Conservation (phyloP, 2,888 invertebrate species). For the Polyommatus iphigenia region DNA sequence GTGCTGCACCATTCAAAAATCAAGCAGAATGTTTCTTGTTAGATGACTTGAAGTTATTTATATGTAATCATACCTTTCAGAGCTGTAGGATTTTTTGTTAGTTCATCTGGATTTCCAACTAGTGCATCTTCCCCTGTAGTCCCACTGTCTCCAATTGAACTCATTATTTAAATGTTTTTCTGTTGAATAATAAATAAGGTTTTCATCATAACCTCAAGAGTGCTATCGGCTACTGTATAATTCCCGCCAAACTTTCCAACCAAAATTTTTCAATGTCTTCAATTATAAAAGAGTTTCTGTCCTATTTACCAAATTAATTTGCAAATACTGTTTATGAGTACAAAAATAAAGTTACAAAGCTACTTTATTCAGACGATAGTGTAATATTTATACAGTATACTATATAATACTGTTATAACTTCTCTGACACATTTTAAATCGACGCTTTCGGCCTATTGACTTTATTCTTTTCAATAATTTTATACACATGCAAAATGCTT, state of each 20-base stretch:
- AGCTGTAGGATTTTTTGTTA: conserved; percentile 82
- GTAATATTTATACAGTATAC: not conserved
- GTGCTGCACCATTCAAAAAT: too few relatives aligned
- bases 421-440: conserved; percentile 43
- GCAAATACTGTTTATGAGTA: not conserved
- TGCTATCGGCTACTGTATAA: conserved; percentile 32
- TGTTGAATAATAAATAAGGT: conserved; percentile 28
- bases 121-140: conserved; percentile 60
- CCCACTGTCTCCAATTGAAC: conserved; percentile 67
- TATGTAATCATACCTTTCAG: conserved; percentile 76
- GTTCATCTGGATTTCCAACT: conserved; percentile 80
- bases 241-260: conserved; percentile 55
- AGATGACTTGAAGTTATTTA: conserved; percentile 17
- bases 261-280: not conserved
- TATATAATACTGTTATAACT: conserved; percentile 2
- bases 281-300: not conserved
- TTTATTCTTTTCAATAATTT: conserved; percentile 39
- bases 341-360: not conserved
- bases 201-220: conserved; percentile 41
- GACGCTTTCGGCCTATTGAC: conserved; percentile 46
- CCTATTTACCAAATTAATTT: not conserved
- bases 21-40: not conserved
- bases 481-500: not conserved
- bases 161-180: conserved; percentile 50
- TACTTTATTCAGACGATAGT: not conserved